Percentiles rank a stretch among this genome's conserved stretches.
These are phyloP conservation scores for Eilema depressum DNA, from an alignment of 2,888 invertebrate genomes.

Conservation along the genomic window DNA sequence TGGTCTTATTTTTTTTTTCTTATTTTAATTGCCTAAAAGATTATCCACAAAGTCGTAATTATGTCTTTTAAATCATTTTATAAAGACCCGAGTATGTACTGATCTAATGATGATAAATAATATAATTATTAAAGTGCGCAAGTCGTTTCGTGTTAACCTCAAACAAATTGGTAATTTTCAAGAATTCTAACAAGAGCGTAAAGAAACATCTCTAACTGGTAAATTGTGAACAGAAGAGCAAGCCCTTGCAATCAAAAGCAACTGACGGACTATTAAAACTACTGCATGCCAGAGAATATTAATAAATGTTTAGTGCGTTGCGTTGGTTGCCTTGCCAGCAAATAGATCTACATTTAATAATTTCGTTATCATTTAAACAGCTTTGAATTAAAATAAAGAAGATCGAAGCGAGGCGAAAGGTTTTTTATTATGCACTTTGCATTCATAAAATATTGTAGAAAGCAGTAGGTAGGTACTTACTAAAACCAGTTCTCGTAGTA, in stretches of 20 bases:
- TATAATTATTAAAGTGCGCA: background rate
- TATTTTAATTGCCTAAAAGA: too few species aligned
- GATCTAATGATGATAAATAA: background rate
- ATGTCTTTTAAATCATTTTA: background rate
- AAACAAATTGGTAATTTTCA: background rate
- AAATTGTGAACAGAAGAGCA: too few species aligned
- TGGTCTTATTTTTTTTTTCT: too few species aligned
- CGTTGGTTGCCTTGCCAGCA: too few species aligned
- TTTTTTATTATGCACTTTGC: background rate
- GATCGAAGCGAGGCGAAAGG: background rate
- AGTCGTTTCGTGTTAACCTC: background rate
- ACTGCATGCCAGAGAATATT: background rate
- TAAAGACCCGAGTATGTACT: background rate
- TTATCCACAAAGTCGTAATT: background rate
- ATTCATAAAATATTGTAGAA: constrained; percentile 5
- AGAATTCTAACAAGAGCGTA: background rate
- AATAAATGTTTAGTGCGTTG: background rate
- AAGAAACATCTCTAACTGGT: background rate
- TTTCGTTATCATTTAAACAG: background rate
- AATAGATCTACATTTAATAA: background rate
- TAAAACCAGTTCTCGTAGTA: constrained; percentile 9
- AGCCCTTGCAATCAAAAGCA: background rate
- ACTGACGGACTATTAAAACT: background rate
- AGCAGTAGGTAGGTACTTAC: background rate
- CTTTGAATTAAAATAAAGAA: background rate